Conservation (phyloP, 2,113 vertebrate genomes). For the Mobula birostris region DNA sequence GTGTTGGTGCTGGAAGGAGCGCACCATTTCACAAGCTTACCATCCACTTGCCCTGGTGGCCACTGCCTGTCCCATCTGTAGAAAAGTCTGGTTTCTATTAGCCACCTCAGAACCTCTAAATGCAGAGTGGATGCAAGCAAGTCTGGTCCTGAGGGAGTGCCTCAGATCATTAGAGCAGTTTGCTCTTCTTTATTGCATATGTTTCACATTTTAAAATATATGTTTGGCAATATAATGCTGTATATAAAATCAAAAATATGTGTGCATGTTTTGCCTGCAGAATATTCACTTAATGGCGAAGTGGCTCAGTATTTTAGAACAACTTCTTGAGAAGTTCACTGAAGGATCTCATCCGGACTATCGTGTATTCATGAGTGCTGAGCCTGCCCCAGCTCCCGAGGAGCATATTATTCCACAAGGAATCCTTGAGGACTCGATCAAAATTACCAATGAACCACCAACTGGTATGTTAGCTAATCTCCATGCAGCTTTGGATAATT, state of each 20-base stretch:
- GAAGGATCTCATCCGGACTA: constrained; percentile 60
- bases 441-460: constrained; percentile 68
- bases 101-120: no score
- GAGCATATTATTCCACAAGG: constrained; percentile 64
- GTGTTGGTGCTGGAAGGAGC: no score
- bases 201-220: not conserved
- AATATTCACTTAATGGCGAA: constrained; percentile 70
- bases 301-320: constrained; percentile 63
- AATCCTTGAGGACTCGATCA: constrained; percentile 69
- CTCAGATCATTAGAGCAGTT: not conserved
- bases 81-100: no score
- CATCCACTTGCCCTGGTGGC: no score
- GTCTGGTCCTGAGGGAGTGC: no score
- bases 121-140: no score
- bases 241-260: not conserved
- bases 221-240: not conserved
- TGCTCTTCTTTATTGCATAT: not conserved
- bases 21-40: no score
- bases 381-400: constrained; percentile 57
- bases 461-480: constrained; percentile 66
- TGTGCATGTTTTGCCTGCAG: constrained; percentile 43
- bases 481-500: constrained; percentile 61
- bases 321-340: constrained; percentile 61
- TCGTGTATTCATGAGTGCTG: constrained; percentile 60
- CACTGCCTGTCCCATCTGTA: no score